Conservation (phyloP, 1,140 invertebrate genomes). For the Plutomurus gul region DNA sequence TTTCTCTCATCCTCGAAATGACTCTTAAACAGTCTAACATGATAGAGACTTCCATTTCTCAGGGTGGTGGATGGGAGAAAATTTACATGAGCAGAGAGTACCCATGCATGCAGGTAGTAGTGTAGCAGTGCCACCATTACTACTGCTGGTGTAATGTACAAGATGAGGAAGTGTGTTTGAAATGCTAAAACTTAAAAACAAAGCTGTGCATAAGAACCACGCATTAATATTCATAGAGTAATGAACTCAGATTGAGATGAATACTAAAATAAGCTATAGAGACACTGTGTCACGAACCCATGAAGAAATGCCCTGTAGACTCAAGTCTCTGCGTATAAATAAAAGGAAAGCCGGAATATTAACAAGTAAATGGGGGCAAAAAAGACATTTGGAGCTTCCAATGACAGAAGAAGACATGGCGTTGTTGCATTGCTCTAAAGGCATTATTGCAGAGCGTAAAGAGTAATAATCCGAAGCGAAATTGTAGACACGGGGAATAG, state of each 20-base stretch:
- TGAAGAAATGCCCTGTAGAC: not conserved
- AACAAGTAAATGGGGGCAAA: not conserved
- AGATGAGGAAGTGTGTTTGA: not conserved
- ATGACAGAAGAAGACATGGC: conserved; percentile 3
- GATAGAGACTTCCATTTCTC: not conserved
- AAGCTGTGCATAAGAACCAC: not conserved
- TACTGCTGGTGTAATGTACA: not conserved
- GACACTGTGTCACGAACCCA: not conserved
- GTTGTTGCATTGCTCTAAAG: not conserved
- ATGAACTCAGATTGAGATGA: not conserved
- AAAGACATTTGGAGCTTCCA: not conserved
- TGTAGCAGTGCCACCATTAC: not conserved
- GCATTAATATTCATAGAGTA: conserved; percentile 22
- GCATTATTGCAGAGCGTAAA: not conserved
- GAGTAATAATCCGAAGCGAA: conserved; percentile 19
- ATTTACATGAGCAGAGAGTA: too few relatives aligned
- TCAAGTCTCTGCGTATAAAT: not conserved
- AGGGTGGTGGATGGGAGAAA: not conserved
- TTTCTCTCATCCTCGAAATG: not conserved
- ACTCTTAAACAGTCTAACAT: not conserved
- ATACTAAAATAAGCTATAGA: not conserved
- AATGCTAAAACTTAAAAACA: not conserved
- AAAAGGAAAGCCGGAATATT: not conserved
- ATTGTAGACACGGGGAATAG: not conserved
- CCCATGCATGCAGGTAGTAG: too few relatives aligned